Conservation (phyloP, 2,888 invertebrate species). For the Charanyca ferruginea region DNA sequence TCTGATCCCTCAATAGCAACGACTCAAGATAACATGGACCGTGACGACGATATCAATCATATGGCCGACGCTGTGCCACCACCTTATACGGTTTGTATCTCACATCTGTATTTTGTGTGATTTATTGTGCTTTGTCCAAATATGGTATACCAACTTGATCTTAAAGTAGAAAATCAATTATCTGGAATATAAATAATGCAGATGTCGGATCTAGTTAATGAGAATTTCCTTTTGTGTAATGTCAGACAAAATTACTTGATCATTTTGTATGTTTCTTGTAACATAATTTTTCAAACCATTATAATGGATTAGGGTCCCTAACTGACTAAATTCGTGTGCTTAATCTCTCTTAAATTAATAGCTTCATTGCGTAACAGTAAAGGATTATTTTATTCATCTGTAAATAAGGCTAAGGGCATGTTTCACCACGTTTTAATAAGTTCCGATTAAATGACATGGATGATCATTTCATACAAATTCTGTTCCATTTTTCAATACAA, state of each 20-base stretch:
- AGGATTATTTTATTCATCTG: conserved; percentile 10
- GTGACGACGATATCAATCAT: conserved; percentile 90
- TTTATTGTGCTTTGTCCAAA: conserved; percentile 65
- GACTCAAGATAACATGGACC: conserved; percentile 96
- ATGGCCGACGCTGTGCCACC: conserved; percentile 94
- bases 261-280: background rate
- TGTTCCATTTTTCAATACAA: too few species aligned
- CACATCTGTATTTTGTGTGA: conserved; percentile 24
- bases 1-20: conserved; percentile 98
- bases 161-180: background rate
- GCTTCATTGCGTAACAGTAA: background rate
- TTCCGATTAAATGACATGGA: too few species aligned
- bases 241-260: background rate
- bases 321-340: background rate
- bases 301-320: conserved; percentile 1
- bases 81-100: conserved; percentile 95
- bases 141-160: conserved; percentile 15
- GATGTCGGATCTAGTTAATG: background rate
- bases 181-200: background rate
- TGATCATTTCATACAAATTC: too few species aligned
- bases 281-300: background rate
- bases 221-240: conserved; percentile 10
- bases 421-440: too few species aligned
- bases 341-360: conserved; percentile 8
- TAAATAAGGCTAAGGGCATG: background rate